Conservation (phyloP, 2,888 invertebrate species). For the Phyllotreta cruciferae region DNA sequence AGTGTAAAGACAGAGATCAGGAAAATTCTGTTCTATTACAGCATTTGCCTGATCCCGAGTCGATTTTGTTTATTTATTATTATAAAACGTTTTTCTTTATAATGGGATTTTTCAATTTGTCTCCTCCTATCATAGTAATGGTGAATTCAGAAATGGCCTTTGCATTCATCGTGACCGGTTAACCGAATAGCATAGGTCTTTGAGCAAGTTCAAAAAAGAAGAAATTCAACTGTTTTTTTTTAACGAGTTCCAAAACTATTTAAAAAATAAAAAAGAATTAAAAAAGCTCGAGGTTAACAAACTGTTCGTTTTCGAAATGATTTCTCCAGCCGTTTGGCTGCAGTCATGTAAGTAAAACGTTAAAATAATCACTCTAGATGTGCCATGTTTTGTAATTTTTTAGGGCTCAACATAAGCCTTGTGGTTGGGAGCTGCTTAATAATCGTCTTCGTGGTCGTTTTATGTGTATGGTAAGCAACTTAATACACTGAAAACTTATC, state of each 20-base stretch:
- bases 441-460: conserved; percentile 29
- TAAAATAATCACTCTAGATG: background rate
- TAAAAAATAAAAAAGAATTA: conserved; percentile 4
- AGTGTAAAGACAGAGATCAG: no score
- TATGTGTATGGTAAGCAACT: conserved; percentile 33
- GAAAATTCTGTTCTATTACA: no score
- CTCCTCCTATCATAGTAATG: no score
- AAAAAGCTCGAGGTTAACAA: conserved; percentile 7
- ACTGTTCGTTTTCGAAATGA: conserved; percentile 66
- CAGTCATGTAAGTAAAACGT: conserved; percentile 28
- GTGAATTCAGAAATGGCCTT: no score
- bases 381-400: conserved; percentile 12
- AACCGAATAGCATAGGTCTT: no score
- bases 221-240: background rate
- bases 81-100: no score
- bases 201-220: no score
- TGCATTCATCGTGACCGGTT: no score
- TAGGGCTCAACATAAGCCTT: conserved; percentile 30
- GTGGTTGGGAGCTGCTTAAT: conserved; percentile 25
- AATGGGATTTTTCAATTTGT: no score
- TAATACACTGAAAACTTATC: background rate
- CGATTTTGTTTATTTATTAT: no score
- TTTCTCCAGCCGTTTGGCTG: conserved; percentile 25
- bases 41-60: no score
- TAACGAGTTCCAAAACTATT: conserved; percentile 1